Percentiles rank a stretch among this genome's conserved stretches.
These are phyloP conservation scores for Papilio gigon DNA, from an alignment of 2,888 invertebrate species.

Conservation along the genomic window DNA sequence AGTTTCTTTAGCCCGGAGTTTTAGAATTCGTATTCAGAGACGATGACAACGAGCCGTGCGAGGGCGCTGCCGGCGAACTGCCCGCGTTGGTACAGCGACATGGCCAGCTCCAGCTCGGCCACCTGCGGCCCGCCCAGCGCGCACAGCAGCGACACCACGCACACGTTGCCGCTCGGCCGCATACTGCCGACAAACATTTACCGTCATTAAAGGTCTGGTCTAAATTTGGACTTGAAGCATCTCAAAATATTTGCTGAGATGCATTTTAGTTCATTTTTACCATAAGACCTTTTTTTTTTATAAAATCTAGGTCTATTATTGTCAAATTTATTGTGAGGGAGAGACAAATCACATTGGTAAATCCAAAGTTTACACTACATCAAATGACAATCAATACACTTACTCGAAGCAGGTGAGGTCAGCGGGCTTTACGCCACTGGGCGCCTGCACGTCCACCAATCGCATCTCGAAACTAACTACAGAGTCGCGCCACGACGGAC, in stretches of 20 bases:
- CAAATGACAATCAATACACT: conserved; percentile 49
- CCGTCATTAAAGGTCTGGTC: too few species aligned
- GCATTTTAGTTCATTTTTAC: too few species aligned
- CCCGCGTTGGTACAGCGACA: conserved; percentile 90
- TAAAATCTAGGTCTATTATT: too few species aligned
- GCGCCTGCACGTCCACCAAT: conserved; percentile 85
- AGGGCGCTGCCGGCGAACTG: conserved; percentile 91
- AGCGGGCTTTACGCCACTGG: conserved; percentile 81
- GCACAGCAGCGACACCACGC: conserved; percentile 87
- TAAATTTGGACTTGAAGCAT: too few species aligned
- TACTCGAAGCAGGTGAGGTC: conserved; percentile 83
- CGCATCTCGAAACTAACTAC: conserved; percentile 90
- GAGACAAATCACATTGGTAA: too few species aligned
- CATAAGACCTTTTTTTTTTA: too few species aligned
- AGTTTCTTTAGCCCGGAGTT: background rate
- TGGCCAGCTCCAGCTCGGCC: conserved; percentile 92
- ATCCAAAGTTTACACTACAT: background rate
- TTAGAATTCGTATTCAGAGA: conserved; percentile 89
- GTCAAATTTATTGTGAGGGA: background rate
- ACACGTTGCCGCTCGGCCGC: conserved; percentile 85
- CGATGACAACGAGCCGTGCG: conserved; percentile 91
- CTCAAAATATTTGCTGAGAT: too few species aligned
- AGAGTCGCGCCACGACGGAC: conserved; percentile 88
- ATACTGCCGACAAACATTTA: conserved; percentile 61
- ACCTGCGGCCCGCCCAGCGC: conserved; percentile 94